Evolutionary conservation across 2,113 vertebrate genomes (phyloP).

Genomic region (Neotragus pygmaeus): DNA sequence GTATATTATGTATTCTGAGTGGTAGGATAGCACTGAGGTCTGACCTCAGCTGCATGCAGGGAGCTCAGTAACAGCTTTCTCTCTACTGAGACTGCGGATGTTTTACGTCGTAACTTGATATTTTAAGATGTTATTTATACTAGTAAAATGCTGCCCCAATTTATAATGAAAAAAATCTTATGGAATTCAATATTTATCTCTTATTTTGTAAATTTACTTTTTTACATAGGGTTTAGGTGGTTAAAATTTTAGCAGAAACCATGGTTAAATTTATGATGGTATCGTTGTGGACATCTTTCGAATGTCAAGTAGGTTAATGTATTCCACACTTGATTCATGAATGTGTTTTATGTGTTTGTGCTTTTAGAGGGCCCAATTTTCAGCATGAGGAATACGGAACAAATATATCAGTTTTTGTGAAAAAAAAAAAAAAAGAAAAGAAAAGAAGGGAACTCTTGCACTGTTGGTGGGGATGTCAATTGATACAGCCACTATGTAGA

Average conservation of each 20-base stretch:
- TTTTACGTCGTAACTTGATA: not conserved
- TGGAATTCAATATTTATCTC: not conserved
- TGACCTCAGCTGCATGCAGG: not conserved
- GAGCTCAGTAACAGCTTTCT: no score
- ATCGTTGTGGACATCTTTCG: not conserved
- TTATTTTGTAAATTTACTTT: not conserved
- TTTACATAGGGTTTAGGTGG: not conserved
- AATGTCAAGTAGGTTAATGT: not conserved
- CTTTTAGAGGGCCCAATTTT: not conserved
- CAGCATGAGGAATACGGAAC: not conserved
- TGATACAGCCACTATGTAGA: not conserved
- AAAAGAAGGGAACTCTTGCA: not conserved
- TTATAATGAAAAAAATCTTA: not conserved
- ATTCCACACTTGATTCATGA: not conserved
- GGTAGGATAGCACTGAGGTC: not conserved
- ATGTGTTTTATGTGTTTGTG: not conserved
- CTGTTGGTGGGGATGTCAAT: not conserved
- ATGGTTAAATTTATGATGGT: not conserved
- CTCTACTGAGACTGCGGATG: fast-evolving
- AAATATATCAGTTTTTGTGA: not conserved
- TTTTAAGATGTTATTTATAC: not conserved
- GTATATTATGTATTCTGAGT: not conserved
- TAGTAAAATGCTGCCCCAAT: not conserved
- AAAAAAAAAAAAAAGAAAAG: no score
- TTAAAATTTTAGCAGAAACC: not conserved